Base-by-base conservation (phyloP, 2,888 invertebrate species). In the Epinotia nisella region DNA sequence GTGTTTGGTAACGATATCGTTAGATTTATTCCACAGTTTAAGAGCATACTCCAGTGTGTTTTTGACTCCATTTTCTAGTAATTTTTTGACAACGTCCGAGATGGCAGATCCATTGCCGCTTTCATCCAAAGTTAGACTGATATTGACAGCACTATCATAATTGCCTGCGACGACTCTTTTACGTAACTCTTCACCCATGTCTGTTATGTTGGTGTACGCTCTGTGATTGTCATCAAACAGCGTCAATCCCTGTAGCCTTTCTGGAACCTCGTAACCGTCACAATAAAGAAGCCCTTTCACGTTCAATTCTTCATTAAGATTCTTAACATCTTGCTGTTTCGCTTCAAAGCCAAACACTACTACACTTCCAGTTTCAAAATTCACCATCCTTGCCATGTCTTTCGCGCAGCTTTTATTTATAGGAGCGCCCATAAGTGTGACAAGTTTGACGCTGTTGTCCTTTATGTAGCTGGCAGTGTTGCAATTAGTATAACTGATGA, bases 401-500 rank as follows among this genome's bases (percentile, higher is more conserved):
- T 74, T 61, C 3, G 87, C 84, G 41, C 87, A 86, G 35, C 82
- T 85, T 58, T 67, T 76, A 60, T 83, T 87, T 15, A 87, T 86
- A 3, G 85, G 82, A 3, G 87, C 80, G 11, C 85, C 83, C 85
- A 86, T 83, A 0, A 87, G 39, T 0, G 87, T 87, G 1, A 87
- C 82, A 5, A 75, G 75, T 41, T 65, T 74, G 1, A 87, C 86
- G 0, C 83, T 82, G 65, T 84, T 76, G 19, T 81, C 78, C 70
- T 79, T 83, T 49, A 87, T 84, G 41, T 87, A 87, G 51, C 75
- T 74, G 45, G 81, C 81, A 5, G 87, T 86, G 62, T 83, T 79
- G 68, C 87, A 86, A 19, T 81, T 78, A 2, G 76, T 78, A 67
- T 83, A 83, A 61, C 78, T 82, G 1, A 77, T 60, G 3, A 85